Base-by-base conservation (phyloP, 92 coral and sea anemone genomes). In the Phenganax subtilis region DNA sequence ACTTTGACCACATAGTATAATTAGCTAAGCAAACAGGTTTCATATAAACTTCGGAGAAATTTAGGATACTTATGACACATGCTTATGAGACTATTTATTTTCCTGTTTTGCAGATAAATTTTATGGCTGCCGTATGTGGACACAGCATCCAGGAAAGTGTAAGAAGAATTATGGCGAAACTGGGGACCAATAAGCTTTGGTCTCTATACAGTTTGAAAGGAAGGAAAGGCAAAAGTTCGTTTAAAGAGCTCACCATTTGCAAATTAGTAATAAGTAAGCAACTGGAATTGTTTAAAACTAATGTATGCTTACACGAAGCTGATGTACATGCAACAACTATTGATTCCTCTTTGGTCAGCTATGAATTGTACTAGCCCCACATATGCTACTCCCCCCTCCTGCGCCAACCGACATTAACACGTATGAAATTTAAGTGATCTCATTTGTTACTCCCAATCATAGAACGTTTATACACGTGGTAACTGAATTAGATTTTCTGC, bases 131-230 rank as follows among this genome's bases (percentile, higher is more conserved):
- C 5, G 53, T 70, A 51, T 31, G 75, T 70, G 75, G 75, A 7
- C 75, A 70, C 16, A 70, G 75, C 31, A 9, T 70, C 31, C 54
- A 15, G 15, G 75, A 70, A 31, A 70, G 54, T 31, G 55, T 51
- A 31, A n/a, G 75, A 27, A 70, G 75, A 70, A 70, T 70, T 6
- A 70, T 70, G 75, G 55, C 53, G 15, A 70, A 70, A 70, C 75
- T 70, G 75, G 75, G 54, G 15, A 70, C 75, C 75, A 70, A 70
- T 51, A 70, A 70, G 55, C 75, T 70, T 44, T 70, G 75, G 75
- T 70, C 75, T 31, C 28, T 31, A 52, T 70, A 70, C 75, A 70
- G 68, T 62, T 14, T 62, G 68, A 62, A 62, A 62, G 68, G 68
- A 62, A 62, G 68, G 68, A 62, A 62, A 70, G 75, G 75, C 54